Evolutionary conservation across 2,797 vertebrate species (phyloP).

Genomic region (Saxicola maurus): DNA sequence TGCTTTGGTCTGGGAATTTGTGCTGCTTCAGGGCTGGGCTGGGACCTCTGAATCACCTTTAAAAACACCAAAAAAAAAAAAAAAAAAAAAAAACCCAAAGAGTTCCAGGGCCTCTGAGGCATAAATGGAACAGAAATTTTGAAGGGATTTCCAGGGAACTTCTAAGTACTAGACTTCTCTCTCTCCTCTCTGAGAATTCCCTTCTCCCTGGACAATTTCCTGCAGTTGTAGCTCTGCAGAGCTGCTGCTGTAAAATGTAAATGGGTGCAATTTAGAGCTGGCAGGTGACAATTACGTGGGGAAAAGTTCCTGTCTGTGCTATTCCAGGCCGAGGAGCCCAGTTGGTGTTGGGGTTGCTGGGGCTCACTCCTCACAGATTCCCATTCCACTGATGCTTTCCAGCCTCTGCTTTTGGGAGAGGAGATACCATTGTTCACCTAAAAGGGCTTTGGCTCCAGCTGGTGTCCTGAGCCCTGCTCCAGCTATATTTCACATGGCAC

Average conservation of each 20-base stretch:
- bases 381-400: background rate
- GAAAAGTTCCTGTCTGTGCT: background rate
- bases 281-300: background rate
- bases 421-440: background rate
- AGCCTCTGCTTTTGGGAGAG: background rate
- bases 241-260: background rate
- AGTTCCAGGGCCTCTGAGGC: background rate
- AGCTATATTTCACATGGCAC: background rate
- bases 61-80: background rate
- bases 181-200: background rate
- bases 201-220: conserved; percentile 24
- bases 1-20: background rate
- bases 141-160: background rate
- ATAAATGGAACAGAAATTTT: background rate
- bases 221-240: conserved; percentile 12
- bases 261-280: background rate
- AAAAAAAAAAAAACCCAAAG: background rate
- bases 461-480: background rate
- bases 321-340: background rate
- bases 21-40: background rate
- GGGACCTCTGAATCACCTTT: background rate
- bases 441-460: background rate
- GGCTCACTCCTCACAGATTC: background rate
- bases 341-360: background rate
- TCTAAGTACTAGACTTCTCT: background rate